Percentiles rank a stretch among this genome's conserved stretches.
Evolutionary conservation across 2,888 invertebrate genomes (phyloP).

Genomic region (Epiblema foenella): DNA sequence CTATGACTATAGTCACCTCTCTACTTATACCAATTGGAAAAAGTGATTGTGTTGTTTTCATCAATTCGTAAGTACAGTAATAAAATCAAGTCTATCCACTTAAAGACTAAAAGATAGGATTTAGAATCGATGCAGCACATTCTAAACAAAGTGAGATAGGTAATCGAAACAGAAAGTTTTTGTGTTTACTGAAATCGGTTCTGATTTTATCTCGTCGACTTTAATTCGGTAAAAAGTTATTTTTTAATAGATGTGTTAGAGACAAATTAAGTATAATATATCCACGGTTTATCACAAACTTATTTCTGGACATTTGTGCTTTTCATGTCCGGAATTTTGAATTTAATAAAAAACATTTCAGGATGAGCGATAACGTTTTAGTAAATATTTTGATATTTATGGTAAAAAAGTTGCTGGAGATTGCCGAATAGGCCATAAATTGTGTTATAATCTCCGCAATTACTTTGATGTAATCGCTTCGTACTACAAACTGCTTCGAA

Average conservation of each 20-base stretch:
- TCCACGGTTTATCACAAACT: background rate
- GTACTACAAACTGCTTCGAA: background rate
- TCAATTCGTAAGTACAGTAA: too few relatives aligned
- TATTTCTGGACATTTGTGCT: background rate
- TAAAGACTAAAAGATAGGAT: too few relatives aligned
- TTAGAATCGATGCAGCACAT: too few relatives aligned
- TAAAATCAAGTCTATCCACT: too few relatives aligned
- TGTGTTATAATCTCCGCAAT: constrained; percentile 31
- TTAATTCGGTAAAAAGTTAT: background rate
- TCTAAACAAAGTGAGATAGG: too few relatives aligned
- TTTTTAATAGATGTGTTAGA: background rate
- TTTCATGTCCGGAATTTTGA: too few relatives aligned
- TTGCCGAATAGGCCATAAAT: constrained; percentile 19
- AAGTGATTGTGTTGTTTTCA: too few relatives aligned
- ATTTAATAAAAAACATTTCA: background rate
- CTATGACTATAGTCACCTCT: background rate
- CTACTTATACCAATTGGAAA: too few relatives aligned
- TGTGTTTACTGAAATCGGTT: too few relatives aligned
- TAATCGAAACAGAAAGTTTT: too few relatives aligned
- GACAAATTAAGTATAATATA: too few relatives aligned
- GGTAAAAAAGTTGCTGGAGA: constrained; percentile 19
- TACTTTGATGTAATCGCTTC: constrained; percentile 18
- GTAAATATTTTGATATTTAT: constrained; percentile 9
- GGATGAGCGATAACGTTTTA: constrained; percentile 11
- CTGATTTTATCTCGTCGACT: background rate